Evolutionary conservation across 1,140 invertebrate genomes (phyloP), one percentile per base, ranked within the genome.

Genomic region (Hirudo medicinalis): DNA sequence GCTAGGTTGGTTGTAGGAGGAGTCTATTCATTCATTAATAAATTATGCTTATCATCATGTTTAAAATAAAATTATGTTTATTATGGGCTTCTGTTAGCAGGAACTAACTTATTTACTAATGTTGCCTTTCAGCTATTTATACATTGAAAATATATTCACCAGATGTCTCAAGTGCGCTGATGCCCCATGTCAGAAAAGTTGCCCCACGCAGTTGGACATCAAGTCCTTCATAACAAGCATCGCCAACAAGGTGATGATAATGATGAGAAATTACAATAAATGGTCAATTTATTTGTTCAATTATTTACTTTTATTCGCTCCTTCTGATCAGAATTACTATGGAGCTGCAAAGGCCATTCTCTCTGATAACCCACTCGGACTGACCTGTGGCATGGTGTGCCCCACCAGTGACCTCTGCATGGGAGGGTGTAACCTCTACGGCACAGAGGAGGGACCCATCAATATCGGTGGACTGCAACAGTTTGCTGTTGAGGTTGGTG

Each of bases 361-460:
- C 32, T 97, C 93, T 0, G 95, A 99, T 80, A 99, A 99, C 82
- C 95, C 95, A 0, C 82, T 97, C 32, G 95, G 84, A 0, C 83
- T 99, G 0, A 96, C 94, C 0, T 99, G 95, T 79, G 95, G 96
- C 25, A 99, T 99, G 96, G 94, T 99, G 13, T 99, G 95, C 78
- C 95, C 96, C 6, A 98, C 94, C 0, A 95, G 92, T 80, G 95
- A 99, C 80, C 86, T 99, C 0, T 99, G 96, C 80, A 94, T 97
- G 4, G 95, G 95, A 0, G 92, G 93, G 0, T 99, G 96, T 80
- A 99, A 99, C 82, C 83, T 99, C 1, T 88, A 91, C 77, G 95
- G 94, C 0, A 87, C 88, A 5, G 95, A 99, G 81, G 95, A 97
- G 82, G 95, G 95, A 0, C 88, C 94, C 0, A 99, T 99, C 74